Conservation (phyloP, 2,797 vertebrate genomes). For the Garrulus glandarius region DNA sequence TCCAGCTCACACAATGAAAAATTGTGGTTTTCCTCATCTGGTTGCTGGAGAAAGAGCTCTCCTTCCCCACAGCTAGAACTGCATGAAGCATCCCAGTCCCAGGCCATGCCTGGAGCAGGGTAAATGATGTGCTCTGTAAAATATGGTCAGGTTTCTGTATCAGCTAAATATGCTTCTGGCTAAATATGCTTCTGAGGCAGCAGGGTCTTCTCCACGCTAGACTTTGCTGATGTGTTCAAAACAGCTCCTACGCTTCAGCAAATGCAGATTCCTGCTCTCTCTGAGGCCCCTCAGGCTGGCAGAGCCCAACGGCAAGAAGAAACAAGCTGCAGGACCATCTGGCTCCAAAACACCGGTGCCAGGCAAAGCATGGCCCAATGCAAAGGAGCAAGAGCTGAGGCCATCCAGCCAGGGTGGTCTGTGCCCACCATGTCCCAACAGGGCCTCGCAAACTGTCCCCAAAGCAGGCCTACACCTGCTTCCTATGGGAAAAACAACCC, state of each 20-base stretch:
- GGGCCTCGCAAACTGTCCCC: background rate
- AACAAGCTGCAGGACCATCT: slow-evolving; percentile 34
- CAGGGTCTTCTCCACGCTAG: slow-evolving; percentile 8
- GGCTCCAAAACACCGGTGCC: background rate
- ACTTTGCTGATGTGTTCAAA: slow-evolving; percentile 31
- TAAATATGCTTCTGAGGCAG: slow-evolving; percentile 6
- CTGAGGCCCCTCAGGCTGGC: background rate
- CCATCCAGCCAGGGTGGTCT: background rate
- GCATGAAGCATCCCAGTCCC: background rate
- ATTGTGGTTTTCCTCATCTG: background rate
- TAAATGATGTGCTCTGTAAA: background rate
- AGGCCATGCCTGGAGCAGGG: background rate
- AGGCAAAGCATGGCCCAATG: fast-evolving
- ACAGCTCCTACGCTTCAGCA: background rate
- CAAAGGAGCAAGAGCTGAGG: background rate
- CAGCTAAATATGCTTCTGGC: background rate
- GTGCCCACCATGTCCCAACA: background rate
- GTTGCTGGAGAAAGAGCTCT: background rate
- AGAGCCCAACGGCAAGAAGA: slow-evolving; percentile 1
- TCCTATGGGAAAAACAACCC: background rate
- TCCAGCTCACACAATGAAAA: background rate
- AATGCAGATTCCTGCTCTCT: background rate
- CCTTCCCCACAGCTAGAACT: background rate
- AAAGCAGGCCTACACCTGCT: background rate
- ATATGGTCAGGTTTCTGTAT: background rate